Base-by-base conservation (phyloP, 92 coral and sea anemone genomes). In the Montipora capitata region DNA sequence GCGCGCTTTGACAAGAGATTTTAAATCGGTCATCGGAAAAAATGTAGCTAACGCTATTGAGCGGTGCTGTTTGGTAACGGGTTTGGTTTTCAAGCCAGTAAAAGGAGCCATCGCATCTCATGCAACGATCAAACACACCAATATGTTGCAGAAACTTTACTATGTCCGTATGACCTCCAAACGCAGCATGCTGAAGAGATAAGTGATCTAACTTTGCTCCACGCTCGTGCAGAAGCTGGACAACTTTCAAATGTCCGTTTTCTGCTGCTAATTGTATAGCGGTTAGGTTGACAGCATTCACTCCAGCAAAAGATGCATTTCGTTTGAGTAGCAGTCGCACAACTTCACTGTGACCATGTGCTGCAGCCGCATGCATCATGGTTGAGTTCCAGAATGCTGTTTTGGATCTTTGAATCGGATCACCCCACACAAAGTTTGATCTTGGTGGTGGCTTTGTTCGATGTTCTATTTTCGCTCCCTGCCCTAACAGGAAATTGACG, bases 141-240 rank as follows among this genome's bases (percentile, higher is more conserved):
- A 35, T 44, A 61, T 90, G 79, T 16, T 93, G 71, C 18, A 96
- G 92, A 85, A 87, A 85, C 41, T 42, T 39, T 6, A 92, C 95
- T 10, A 89, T 89, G 1, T 74, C 39, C 5, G 40, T 2, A 52
- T 96, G 88, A 9, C 96, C 96, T 13, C 72, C 84, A 16, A 78
- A 78, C 17, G 98, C 94, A 20, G 99, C 96, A 79, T 78, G 88
- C 54, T 93, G 96, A 38, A 96, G 96, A 2, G 88, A 72, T 10
- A 74, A 11, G 10, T 66, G 68, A 72, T 92, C 96, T 4, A 20
- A 59, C 6, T 38, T 42, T 2, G 75, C 71, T 49, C 94, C 96
- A 3, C 63, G n/a, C 38, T 77, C 40, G 79, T 79, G 27, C 65
- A 96, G 63, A 48, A 65, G 27, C 61, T 83, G 76, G 4, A 92